phyloP scores from a whole-genome alignment of 2,113 vertebrate species.

The Macheiramphus alcinus region DNA sequence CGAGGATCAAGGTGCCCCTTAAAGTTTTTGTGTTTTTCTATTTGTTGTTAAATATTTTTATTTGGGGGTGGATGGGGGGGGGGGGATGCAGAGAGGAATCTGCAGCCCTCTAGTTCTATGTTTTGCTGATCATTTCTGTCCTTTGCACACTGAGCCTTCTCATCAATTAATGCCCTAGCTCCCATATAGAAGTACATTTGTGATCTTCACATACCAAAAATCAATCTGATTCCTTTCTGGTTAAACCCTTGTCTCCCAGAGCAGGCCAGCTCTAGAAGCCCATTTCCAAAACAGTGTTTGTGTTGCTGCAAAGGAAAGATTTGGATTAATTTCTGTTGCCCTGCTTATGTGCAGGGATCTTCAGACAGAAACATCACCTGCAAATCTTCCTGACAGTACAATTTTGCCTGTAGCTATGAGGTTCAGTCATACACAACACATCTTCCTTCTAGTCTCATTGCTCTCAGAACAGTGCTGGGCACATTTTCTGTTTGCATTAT shows the following conservation, averaged over 20 bases:
- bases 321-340: constrained; percentile 12
- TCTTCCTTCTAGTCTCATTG: not conserved
- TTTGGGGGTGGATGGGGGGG: not conserved
- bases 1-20: constrained; percentile 22
- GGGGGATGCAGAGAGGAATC: not conserved
- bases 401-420: constrained; percentile 27
- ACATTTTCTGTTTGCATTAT: constrained; percentile 14
- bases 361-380: constrained; percentile 38
- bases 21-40: constrained; percentile 29
- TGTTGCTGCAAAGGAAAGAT: not conserved
- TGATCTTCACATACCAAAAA: not conserved
- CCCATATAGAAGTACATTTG: not conserved
- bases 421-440: constrained; percentile 2
- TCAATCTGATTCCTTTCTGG: not conserved
- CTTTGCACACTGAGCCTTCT: not conserved
- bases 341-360: not conserved
- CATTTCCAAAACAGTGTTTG: not conserved
- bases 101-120: not conserved
- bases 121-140: not conserved
- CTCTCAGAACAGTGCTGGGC: not conserved
- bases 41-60: constrained; percentile 40
- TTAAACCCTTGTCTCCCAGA: not conserved
- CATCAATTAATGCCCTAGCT: not conserved
- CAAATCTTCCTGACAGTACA: constrained; percentile 34
- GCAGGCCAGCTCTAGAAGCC: not conserved